Evolutionary conservation across 2,113 vertebrate species (phyloP).

Genomic region (Trochalopteron elliotii): DNA sequence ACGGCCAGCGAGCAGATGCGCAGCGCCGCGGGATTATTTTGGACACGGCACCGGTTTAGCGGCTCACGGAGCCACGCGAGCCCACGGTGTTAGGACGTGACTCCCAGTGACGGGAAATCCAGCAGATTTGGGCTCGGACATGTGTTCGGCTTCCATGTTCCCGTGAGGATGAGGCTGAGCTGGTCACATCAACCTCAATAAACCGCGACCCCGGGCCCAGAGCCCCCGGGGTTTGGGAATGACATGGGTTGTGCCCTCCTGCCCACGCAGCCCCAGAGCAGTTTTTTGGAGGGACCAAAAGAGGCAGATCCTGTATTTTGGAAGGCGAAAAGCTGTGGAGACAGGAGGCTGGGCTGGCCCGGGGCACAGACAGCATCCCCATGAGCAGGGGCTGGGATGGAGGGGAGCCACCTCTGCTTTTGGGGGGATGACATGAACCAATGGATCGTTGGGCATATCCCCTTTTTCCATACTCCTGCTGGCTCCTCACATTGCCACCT

Average conservation of each 20-base stretch:
- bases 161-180: not conserved
- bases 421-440: not conserved
- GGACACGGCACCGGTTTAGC: not conserved
- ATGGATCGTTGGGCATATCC: not conserved
- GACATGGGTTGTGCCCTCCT: not conserved
- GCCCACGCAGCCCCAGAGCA: not conserved
- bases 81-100: accelerated
- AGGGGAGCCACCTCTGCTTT: not conserved
- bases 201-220: too few relatives aligned
- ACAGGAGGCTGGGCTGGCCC: too few relatives aligned
- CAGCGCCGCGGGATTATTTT: not conserved
- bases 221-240: not conserved
- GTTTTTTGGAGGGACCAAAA: accelerated
- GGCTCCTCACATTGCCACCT: not conserved
- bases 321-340: not conserved
- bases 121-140: accelerated
- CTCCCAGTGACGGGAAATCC: accelerated
- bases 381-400: not conserved
- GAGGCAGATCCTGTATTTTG: not conserved
- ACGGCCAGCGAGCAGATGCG: not conserved
- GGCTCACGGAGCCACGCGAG: not conserved
- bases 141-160: accelerated
- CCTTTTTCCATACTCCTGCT: not conserved
- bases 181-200: not conserved
- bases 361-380: not conserved